phyloP scores from a whole-genome alignment of 2,797 vertebrate genomes.

The Oreortyx pictus region DNA sequence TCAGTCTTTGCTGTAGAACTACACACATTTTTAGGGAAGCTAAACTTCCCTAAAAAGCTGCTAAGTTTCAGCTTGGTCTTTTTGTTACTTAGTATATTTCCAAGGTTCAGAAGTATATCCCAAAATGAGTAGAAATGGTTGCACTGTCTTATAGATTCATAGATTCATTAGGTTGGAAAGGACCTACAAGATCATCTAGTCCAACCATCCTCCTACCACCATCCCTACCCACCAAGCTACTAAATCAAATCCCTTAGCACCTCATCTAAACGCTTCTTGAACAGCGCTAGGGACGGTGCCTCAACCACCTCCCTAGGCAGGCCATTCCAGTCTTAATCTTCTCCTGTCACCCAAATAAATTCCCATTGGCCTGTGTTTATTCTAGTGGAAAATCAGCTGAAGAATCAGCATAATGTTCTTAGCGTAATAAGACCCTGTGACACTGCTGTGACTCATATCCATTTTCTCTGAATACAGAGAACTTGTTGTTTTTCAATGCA shows the following conservation, averaged over 20 bases:
- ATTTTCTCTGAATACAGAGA: background rate
- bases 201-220: no score
- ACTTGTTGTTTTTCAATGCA: background rate
- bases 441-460: background rate
- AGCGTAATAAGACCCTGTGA: background rate
- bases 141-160: no score
- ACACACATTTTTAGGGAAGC: background rate
- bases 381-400: background rate
- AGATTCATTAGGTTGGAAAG: no score
- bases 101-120: background rate
- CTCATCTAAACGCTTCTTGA: no score
- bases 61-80: background rate
- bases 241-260: no score
- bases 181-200: no score
- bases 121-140: background rate
- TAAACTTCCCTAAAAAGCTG: background rate
- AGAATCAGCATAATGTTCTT: background rate
- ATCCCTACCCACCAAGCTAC: no score
- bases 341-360: background rate
- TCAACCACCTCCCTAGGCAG: no score
- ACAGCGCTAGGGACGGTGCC: no score
- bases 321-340: no score
- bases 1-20: background rate
- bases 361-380: background rate
- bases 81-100: background rate